Base-by-base conservation (phyloP, 2,888 invertebrate species). In the Macrosoma leucophasiata region DNA sequence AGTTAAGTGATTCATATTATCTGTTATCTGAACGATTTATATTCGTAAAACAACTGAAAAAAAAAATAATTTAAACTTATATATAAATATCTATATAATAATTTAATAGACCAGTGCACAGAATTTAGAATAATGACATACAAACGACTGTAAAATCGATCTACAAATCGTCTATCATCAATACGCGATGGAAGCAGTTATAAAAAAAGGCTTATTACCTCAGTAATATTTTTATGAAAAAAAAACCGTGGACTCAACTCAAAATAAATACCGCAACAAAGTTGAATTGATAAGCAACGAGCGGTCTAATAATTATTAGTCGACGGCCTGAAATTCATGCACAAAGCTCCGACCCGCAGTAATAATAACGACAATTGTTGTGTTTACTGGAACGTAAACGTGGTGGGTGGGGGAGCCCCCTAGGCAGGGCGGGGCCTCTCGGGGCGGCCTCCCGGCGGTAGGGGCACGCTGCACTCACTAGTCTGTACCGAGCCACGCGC, bases 281-380 rank as follows among this genome's bases (percentile, higher is more conserved):
- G 71, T 68, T 60, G 62, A 78, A 79, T 81, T 77, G 77, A 81
- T 79, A 71, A 67, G 63, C 64, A 58, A 56, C 50, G 52, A 62
- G 61, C 68, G 60, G 72, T 69, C 76, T 81, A 79, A 81, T 82
- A 78, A 82, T 82, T 75, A 84, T 79, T 78, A 81, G 76, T 76
- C 74, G 70, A 57, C 78, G 78, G 78, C 75, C 82, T 82, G 84
- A 82, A 82, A 82, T 82, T 82, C 82, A 79, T 78, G 81, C 81
- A 82, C 82, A 82, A 82, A 84, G 82, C 79, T 69, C 72, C 75
- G 81, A 72, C 74, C 84, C 81, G 70, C 81, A 81, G 77, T 73
- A 79, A 84, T 84, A 84, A 84, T 84, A 84, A 84, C 79, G 79
- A 76, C 82, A 79, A 81, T 81, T 84, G 84, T 84, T 84, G 81